Evolutionary conservation across 1,140 invertebrate genomes (phyloP).

Genomic region (Hylyphantes graminicola): DNA sequence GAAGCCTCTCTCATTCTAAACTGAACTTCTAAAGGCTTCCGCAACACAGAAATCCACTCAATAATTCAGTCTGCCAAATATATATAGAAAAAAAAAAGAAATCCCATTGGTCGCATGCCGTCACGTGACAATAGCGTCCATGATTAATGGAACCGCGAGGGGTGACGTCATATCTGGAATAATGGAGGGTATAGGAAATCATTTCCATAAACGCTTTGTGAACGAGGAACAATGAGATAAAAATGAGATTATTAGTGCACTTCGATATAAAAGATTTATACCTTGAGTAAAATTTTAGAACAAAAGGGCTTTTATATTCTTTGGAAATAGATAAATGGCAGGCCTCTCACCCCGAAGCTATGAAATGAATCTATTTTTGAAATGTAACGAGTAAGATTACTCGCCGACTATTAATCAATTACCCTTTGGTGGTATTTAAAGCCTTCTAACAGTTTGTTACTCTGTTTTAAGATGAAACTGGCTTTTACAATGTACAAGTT

Average conservation of each 20-base stretch:
- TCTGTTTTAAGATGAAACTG: too few species aligned
- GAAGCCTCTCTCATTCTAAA: slow-evolving; percentile 31
- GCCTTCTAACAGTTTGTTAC: too few species aligned
- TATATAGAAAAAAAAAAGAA: slow-evolving; percentile 35
- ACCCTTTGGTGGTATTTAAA: slow-evolving; percentile 40
- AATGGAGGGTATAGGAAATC: slow-evolving; percentile 54
- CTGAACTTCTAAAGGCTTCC: slow-evolving; percentile 47
- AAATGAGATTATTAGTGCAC: slow-evolving; percentile 56
- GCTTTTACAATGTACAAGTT: too few species aligned
- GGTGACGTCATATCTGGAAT: slow-evolving; percentile 46
- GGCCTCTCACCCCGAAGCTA: neutral
- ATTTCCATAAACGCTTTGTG: slow-evolving; percentile 57
- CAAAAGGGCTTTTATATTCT: slow-evolving; percentile 49
- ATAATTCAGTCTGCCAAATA: slow-evolving; percentile 43
- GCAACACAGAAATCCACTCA: slow-evolving; percentile 56
- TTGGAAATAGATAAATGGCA: slow-evolving; percentile 48
- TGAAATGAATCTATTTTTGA: slow-evolving; percentile 31
- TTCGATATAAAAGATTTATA: slow-evolving; percentile 55
- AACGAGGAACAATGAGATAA: slow-evolving; percentile 48
- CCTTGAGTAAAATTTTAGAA: slow-evolving; percentile 52
- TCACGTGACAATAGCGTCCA: slow-evolving; percentile 56
- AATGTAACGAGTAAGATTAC: slow-evolving; percentile 48
- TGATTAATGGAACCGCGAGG: slow-evolving; percentile 46
- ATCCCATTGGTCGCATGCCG: slow-evolving; percentile 43
- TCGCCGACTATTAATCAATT: slow-evolving; percentile 38